Percentiles rank a stretch among this genome's conserved stretches.
Conservation (phyloP, 2,888 invertebrate genomes). For the Cephus nigrinus region DNA sequence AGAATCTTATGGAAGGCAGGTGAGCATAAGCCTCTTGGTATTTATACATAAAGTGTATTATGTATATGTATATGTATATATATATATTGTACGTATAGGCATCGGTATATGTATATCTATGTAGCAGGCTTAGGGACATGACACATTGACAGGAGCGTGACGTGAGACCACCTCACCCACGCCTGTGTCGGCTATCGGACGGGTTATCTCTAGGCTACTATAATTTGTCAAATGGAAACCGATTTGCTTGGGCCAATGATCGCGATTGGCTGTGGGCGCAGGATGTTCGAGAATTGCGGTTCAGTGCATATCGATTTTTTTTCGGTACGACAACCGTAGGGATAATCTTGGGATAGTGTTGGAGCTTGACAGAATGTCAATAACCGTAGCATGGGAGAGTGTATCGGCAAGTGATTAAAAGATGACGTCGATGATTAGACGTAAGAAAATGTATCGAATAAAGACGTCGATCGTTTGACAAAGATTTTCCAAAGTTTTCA, state of each 20-base stretch:
- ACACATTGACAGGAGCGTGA: slow-evolving; percentile 45
- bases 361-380: not conserved
- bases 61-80: not conserved
- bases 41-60: not conserved
- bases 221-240: slow-evolving; percentile 49
- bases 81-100: not conserved
- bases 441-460: not conserved
- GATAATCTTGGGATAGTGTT: not conserved
- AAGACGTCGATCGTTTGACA: not conserved
- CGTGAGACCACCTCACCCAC: slow-evolving; percentile 43
- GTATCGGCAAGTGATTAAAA: not conserved
- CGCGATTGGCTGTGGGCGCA: slow-evolving; percentile 26
- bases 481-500: not conserved
- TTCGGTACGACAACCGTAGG: not conserved
- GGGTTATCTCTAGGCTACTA: slow-evolving; percentile 39
- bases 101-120: slow-evolving; percentile 17
- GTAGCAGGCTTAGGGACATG: slow-evolving; percentile 29
- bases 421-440: not conserved
- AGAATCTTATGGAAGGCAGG: not conserved
- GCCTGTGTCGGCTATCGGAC: slow-evolving; percentile 35
- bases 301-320: not conserved
- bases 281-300: not conserved
- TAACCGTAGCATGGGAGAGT: not conserved
- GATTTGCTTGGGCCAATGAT: slow-evolving; percentile 25
- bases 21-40: not conserved